phyloP scores from a whole-genome alignment of 2,888 invertebrate genomes.

The Isotomurus palustris region DNA sequence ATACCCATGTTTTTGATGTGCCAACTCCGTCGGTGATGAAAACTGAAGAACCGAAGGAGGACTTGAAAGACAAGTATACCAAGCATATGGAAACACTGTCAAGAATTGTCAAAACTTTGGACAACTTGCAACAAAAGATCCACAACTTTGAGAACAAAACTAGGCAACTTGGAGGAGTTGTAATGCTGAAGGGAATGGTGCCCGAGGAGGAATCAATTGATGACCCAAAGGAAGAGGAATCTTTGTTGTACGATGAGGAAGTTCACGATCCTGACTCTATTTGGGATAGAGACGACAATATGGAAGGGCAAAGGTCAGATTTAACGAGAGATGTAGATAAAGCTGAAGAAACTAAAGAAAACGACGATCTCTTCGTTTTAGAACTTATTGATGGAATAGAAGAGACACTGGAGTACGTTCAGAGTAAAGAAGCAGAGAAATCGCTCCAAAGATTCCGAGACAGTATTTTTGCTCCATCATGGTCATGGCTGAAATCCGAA shows the following conservation, averaged over 20 bases:
- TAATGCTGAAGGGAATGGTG: constrained; percentile 32
- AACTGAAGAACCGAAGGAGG: background rate
- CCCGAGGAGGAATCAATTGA: background rate
- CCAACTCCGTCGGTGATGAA: background rate
- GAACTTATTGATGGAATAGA: constrained; percentile 30
- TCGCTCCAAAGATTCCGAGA: background rate
- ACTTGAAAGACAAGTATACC: constrained; percentile 20
- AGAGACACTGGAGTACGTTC: constrained; percentile 2
- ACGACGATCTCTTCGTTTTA: constrained; percentile 11
- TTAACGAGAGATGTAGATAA: constrained; percentile 5
- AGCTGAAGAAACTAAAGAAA: constrained; percentile 7
- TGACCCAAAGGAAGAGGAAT: background rate
- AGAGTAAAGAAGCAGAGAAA: constrained; percentile 1
- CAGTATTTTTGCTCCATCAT: no score
- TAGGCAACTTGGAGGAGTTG: constrained; percentile 41
- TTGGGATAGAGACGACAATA: constrained; percentile 8
- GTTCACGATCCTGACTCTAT: no score
- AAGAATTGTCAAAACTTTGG: constrained; percentile 40
- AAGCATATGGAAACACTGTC: constrained; percentile 38
- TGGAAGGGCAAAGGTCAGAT: background rate
- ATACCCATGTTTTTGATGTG: background rate
- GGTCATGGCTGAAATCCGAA: background rate
- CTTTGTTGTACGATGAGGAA: constrained; percentile 12
- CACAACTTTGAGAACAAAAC: constrained; percentile 45
- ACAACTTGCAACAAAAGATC: constrained; percentile 39